phyloP scores from a whole-genome alignment of 2,113 vertebrate species.

The Lethenteron camtschaticum region DNA sequence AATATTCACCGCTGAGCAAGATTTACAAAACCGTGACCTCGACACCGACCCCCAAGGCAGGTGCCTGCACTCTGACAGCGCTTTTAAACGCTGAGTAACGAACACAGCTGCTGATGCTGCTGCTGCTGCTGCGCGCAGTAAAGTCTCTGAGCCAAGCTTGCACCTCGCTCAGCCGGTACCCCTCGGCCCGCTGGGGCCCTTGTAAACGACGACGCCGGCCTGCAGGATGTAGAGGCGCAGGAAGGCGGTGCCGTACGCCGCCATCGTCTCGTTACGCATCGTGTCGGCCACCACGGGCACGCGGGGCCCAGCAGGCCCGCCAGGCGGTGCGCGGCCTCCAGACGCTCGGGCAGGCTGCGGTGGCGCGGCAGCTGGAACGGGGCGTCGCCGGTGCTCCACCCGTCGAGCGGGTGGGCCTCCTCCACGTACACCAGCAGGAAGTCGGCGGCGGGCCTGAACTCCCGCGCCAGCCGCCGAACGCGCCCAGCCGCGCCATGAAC shows the following conservation, averaged over 20 bases:
- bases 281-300: conserved; percentile 65
- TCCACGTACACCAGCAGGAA: conserved; percentile 91
- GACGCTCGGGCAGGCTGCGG: conserved; percentile 73
- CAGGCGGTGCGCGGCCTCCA: conserved; percentile 50
- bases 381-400: conserved; percentile 90
- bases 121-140: too few relatives aligned
- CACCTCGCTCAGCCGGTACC: conserved; percentile 83
- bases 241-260: conserved; percentile 94
- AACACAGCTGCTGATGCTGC: too few relatives aligned
- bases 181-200: conserved; percentile 77
- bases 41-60: too few relatives aligned
- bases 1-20: too few relatives aligned
- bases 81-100: too few relatives aligned
- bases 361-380: conserved; percentile 78
- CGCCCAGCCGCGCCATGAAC: conserved; percentile 87
- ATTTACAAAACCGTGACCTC: too few relatives aligned
- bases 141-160: conserved; percentile 38
- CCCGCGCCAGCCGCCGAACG: conserved; percentile 66
- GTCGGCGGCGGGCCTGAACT: conserved; percentile 77
- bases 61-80: too few relatives aligned
- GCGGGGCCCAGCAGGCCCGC: conserved; percentile 48
- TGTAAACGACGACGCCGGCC: conserved; percentile 60
- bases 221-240: conserved; percentile 82
- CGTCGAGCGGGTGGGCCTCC: conserved; percentile 90
- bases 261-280: conserved; percentile 89